Base-by-base conservation (phyloP, 2,888 invertebrate species). In the Cataglyphis livida region DNA sequence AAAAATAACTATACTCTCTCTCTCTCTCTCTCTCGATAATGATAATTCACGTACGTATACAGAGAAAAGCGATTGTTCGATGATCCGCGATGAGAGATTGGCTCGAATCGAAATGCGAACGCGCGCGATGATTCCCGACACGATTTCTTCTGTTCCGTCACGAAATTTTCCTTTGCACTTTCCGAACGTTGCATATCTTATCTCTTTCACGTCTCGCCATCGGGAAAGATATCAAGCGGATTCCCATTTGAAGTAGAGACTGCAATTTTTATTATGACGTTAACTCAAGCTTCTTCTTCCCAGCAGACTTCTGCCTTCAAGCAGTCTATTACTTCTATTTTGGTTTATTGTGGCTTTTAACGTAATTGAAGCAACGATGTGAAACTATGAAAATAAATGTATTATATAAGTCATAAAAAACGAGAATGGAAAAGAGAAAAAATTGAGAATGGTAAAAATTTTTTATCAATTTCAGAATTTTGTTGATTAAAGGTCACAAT, bases 181-280 rank as follows among this genome's bases (percentile, higher is more conserved):
- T 12, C 9, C 10, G 64, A 44, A 7, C 18, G 41, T 15, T 4
- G 6, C 12, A 4, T 25, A 48, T 48, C 25, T 35, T 18, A 21
- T n/a, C 2, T 3, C 28, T 54, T 41, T 68, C 32, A 0, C 54
- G 3, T 66, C n/a, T 28, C 68, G n/a, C 28, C 6, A 35, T 35
- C 18, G 48, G 12, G 12, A 18, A 1, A 66, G 12, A 44, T 21
- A 44, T 9, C 65, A 25, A 51, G 41, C 25, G 65, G 25, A 5
- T 54, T 76, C 38, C 54, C 12, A 54, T 66, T 76, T 54, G 28
- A 68, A 38, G 68, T 76, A 25, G 12, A 28, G 38, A 68, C 54
- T 76, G 68, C 68, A 54, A 68, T 68, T 76, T 76, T 54, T 75
- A 66, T 38, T 28, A 66, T 25, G 25, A 54, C n/a, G 38, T 65